Percentiles rank a stretch among this genome's conserved stretches.
These are phyloP conservation scores for honey bee (Apis mellifera) DNA, from an alignment of 1,140 invertebrate genomes.

Conservation along the genomic window DNA sequence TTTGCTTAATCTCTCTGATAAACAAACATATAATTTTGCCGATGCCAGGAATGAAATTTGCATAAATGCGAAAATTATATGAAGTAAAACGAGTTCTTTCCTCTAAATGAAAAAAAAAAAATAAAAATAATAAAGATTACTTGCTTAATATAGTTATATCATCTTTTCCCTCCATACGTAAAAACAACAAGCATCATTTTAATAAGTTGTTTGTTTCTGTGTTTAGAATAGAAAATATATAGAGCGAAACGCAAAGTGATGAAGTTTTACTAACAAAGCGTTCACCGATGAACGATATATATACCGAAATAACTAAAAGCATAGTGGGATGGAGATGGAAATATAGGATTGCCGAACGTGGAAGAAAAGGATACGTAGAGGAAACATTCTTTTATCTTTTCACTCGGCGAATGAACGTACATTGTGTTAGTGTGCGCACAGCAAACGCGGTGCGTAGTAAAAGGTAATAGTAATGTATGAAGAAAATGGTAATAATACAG, in stretches of 20 bases:
- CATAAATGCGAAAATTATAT: background rate
- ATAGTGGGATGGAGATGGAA: background rate
- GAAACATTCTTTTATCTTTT: constrained; percentile 34
- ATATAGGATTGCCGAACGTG: background rate
- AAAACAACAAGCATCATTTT: constrained; percentile 14
- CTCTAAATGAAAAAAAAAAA: background rate
- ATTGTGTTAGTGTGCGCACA: background rate
- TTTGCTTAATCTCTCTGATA: background rate
- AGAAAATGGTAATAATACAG: constrained; percentile 65
- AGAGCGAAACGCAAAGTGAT: constrained; percentile 26
- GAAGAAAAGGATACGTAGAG: constrained; percentile 30
- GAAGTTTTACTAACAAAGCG: constrained; percentile 9
- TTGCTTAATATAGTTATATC: background rate
- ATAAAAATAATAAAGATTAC: background rate
- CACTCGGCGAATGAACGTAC: background rate
- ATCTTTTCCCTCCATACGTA: background rate
- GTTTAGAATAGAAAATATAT: background rate
- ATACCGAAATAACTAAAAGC: constrained; percentile 18
- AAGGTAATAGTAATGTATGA: constrained; percentile 49
- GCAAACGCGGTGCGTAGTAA: background rate
- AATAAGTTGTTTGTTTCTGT: constrained; percentile 1
- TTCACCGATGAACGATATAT: constrained; percentile 26
- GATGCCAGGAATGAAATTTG: background rate
- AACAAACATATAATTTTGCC: background rate
- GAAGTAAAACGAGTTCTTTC: background rate